Evolutionary conservation across 2,888 invertebrate genomes (phyloP), one percentile per base, ranked within the genome.

Genomic region (Syritta pipiens): DNA sequence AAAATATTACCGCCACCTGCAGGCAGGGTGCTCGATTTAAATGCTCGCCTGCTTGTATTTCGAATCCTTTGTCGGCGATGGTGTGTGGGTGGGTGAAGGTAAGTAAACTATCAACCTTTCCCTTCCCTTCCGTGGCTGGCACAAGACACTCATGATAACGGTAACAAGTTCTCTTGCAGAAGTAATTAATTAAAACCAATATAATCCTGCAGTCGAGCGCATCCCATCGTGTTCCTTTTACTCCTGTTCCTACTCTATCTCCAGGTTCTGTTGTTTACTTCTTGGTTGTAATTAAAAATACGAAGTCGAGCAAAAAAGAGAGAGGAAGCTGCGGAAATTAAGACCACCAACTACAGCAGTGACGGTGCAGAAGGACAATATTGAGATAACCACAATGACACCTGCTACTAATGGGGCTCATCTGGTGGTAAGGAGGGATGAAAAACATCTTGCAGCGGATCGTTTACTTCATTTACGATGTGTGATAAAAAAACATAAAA

Each of bases 111-210:
- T 22, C 40, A 26, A 35, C 24, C 28, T 24, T 12, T 40, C 20
- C 44, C 20, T 22, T 19, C 19, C 6, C 10, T 49, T 35, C 12
- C 12, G 63, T 62, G 40, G 24, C 51, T 53, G 30, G 26, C 26
- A 40, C 37, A 60, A 55, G 17, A 60, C 60, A 65, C 44, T 53
- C 59, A 59, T 59, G 63, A 76, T 65, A 76, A 51, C 51, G 30
- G 49, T 69, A 53, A 40, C 46, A 65, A 48, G 49, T 59, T 59
- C 26, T 17, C 46, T 40, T 46, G 32, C 42, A 59, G 30, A 71
- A 46, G 71, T 65, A 77, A 77, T 65, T 77, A 77, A 77, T 77
- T 77, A 65, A 65, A 71, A 57, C 63, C 63, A 71, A 76, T 76
- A 69, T 63, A 63, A 76, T 76, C 57, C 37, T 53, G 59, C n/a